phyloP scores from a whole-genome alignment of 2,888 invertebrate species.

The Conus canariensis region DNA sequence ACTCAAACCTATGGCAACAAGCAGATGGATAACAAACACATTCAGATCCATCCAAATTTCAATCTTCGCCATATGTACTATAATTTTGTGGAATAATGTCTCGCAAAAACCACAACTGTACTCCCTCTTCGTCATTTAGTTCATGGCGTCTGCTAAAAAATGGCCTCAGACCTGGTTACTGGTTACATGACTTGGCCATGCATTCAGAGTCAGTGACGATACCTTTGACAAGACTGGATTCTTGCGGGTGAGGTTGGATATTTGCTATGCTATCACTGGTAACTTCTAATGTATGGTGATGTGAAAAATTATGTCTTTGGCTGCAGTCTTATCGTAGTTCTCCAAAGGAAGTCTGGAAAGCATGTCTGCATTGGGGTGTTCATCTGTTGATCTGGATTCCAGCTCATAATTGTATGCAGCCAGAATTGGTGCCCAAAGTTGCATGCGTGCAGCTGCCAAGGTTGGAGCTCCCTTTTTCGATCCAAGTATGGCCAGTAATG shows the following conservation, averaged over 20 bases:
- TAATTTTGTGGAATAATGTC: conserved; percentile 46
- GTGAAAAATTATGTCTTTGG: conserved; percentile 9
- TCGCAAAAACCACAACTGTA: conserved; percentile 48
- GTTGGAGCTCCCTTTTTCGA: conserved; percentile 65
- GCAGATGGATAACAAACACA: conserved; percentile 43
- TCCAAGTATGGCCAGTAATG: conserved; percentile 75
- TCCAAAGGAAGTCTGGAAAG: conserved; percentile 65
- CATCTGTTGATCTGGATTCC: conserved; percentile 62
- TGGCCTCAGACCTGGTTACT: not conserved
- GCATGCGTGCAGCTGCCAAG: conserved; percentile 64
- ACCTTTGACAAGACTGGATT: conserved; percentile 37
- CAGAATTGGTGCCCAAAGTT: conserved; percentile 65
- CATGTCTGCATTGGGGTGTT: conserved; percentile 71
- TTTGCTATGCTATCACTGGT: conserved; percentile 21
- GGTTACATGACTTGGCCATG: conserved; percentile 16
- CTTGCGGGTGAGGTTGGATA: not conserved
- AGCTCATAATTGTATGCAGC: conserved; percentile 73
- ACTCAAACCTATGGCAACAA: too few species aligned
- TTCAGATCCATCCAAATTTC: conserved; percentile 50
- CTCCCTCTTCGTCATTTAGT: conserved; percentile 40
- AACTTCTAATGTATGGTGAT: not conserved
- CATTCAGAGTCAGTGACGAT: not conserved
- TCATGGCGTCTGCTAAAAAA: conserved; percentile 39
- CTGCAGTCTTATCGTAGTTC: not conserved
- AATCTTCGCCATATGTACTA: not conserved